Percentiles rank a stretch among this genome's conserved stretches.
Conservation (phyloP, 2,797 vertebrate species). For the Geotrypetes seraphini region DNA sequence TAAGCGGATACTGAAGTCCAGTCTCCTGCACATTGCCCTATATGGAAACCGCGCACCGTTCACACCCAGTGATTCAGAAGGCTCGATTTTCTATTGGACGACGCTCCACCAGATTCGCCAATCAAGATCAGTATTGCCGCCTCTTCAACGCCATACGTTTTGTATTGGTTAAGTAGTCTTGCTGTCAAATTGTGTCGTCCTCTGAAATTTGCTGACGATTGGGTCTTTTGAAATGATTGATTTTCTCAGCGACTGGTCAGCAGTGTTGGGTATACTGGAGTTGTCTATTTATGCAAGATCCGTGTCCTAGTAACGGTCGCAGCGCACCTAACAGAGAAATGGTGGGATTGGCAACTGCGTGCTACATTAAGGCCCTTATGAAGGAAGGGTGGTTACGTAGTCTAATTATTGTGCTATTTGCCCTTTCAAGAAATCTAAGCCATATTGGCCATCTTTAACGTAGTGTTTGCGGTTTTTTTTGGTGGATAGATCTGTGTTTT, state of each 20-base stretch:
- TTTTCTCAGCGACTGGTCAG: slow-evolving; percentile 12
- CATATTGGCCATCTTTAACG: too few species aligned
- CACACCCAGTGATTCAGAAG: not conserved
- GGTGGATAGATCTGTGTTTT: too few species aligned
- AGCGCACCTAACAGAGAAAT: slow-evolving; percentile 5
- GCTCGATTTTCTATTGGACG: slow-evolving; percentile 8
- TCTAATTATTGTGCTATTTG: too few species aligned
- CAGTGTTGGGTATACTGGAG: not conserved
- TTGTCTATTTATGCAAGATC: too few species aligned
- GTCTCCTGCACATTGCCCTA: slow-evolving; percentile 10
- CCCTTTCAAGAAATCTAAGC: too few species aligned
- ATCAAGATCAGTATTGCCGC: too few species aligned
- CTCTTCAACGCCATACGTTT: not conserved
- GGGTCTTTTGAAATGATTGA: slow-evolving; percentile 47
- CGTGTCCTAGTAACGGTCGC: slow-evolving; percentile 46
- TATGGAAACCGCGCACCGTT: slow-evolving; percentile 16
- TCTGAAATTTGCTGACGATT: slow-evolving; percentile 7
- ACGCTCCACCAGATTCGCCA: not conserved
- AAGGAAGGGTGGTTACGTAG: too few species aligned
- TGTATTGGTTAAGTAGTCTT: slow-evolving; percentile 19
- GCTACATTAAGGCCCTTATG: too few species aligned
- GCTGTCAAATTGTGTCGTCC: not conserved
- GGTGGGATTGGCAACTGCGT: too few species aligned
- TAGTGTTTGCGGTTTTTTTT: too few species aligned
- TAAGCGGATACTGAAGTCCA: slow-evolving; percentile 14